Evolutionary conservation across 2,113 vertebrate genomes (phyloP), one percentile per base, ranked within the genome.

Genomic region (Eptatretus burgeri): DNA sequence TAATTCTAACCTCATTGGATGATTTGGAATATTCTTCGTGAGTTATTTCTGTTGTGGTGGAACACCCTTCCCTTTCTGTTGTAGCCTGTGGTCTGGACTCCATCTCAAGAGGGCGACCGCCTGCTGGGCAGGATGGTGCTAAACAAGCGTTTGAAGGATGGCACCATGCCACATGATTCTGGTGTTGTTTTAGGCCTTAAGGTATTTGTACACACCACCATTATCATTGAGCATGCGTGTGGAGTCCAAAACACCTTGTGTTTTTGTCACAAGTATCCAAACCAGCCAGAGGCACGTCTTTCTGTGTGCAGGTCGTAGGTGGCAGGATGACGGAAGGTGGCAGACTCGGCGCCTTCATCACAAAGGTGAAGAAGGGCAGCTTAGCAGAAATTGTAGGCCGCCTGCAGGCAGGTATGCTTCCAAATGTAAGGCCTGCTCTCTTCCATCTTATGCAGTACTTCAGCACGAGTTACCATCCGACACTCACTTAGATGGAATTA

Each of bases 291-390:
- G 56, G 56, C 56, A 20, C 11, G 56, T 9, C n/a, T 60, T 9
- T n/a, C 56, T 60, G 56, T 60, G 56, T 60, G 56, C 75, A 98
- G 89, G 91, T 98, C 73, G 86, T 98, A 66, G 91, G 91, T 74
- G 91, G 91, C 67, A 98, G 95, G 76, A 98, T 94, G 86, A 95
- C 85, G 72, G 84, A 93, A 78, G 87, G 86, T 72, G 87, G 89
- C 72, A 81, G 85, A 68, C 85, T 98, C 65, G 91, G 91, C 68
- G 91, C 91, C 67, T 98, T 93, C 75, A 98, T 98, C 76, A 95
- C 91, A 72, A 98, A 98, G 85, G 91, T 98, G 66, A 93, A 89
- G 76, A 95, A 82, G 79, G 91, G 91, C 77, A 98, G 91, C 76
- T 79, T 98, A 78, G 91, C 89, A 64, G 91, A 98, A 73, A 95